Base-by-base conservation (phyloP, 1,140 invertebrate genomes). In the Drosophila nikananu region DNA sequence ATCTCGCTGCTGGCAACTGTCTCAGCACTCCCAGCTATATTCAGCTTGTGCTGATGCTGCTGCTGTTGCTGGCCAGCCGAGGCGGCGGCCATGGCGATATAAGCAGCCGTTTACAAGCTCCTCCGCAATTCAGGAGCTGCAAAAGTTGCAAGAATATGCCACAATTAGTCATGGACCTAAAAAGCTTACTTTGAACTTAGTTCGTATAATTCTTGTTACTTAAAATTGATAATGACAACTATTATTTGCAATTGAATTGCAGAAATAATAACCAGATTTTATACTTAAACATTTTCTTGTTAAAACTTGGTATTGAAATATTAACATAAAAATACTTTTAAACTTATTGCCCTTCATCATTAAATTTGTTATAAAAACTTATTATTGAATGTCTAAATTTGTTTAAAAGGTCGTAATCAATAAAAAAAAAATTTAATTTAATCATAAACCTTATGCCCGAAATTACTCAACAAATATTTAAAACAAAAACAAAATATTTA, bases 51-150 rank as follows among this genome's bases (percentile, higher is more conserved):
- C 55, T 90, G 87, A 39, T 86, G 83, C 61, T 81, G 83, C 48
- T 87, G 74, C 77, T 84, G 90, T 58, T 91, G 83, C 74, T 84
- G 92, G 44, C 92, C 92, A 81, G 92, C 92, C 65, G 92, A 93
- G 62, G 92, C 76, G 58, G 92, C 92, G 67, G 92, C 92, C 92
- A 93, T 93, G 61, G 74, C 80, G 83, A 62, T 82, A 77, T 77
- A 68, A 87, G 80, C 75, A 66, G 82, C 82, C 74, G 60, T 87
- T 68, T 68, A 86, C 21, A 35, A 83, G 67, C 72, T 51, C 61
- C 66, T 80, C 54, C 51, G 71, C 37, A 44, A 66, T 64, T 86
- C 72, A 81, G 70, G 71, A 77, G 55, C 86, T 89, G 78, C 35
- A 82, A 89, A 3, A 17, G 30, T n/a, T 17, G 9, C 30, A 80